Evolutionary conservation across 1,140 invertebrate genomes (phyloP), one percentile per base, ranked within the genome.

Genomic region (Diabrotica virgifera): DNA sequence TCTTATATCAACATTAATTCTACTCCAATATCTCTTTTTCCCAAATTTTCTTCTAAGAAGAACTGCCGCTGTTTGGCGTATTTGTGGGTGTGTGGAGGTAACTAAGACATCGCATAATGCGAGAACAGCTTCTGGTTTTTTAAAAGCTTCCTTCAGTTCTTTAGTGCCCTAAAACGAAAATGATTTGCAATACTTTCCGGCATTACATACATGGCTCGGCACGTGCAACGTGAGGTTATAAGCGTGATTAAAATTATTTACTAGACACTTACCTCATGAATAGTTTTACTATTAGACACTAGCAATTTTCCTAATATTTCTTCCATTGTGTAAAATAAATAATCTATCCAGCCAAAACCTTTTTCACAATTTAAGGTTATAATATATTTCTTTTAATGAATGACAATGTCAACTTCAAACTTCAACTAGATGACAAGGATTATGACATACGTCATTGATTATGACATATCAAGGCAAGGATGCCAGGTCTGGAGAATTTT

Each of bases 21-120:
- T 82, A n/a, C 75, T 76, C 89, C 89, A 90, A 68, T 86, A 69
- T 56, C 83, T 82, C 55, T 76, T 76, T 79, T 87, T 89, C 1
- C 68, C 69, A 10, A 89, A 81, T 65, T 84, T 82, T 72, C 85
- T 87, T 36, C 84, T 78, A 5, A 90, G 77, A 11, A 90, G 73
- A 46, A 90, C 81, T 51, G 86, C 85, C 36, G 87, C 86, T 73
- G 87, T 88, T 72, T 90, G 89, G 52, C 88, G 79, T n/a, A 89
- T 81, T 80, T 89, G 82, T 0, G 82, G 70, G 70, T 83, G 84
- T n/a, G 70, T 61, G 3, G 83, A 83, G 0, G 81, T 80, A 2
- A 83, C 80, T 12, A 87, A 72, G 10, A 89, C 79, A 67, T 84
- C 80, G 67, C 85, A 88, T 56, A 90, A 75, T 10, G 78, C 80